phyloP scores from a whole-genome alignment of 1,140 invertebrate species.

The Drosophila athabasca region DNA sequence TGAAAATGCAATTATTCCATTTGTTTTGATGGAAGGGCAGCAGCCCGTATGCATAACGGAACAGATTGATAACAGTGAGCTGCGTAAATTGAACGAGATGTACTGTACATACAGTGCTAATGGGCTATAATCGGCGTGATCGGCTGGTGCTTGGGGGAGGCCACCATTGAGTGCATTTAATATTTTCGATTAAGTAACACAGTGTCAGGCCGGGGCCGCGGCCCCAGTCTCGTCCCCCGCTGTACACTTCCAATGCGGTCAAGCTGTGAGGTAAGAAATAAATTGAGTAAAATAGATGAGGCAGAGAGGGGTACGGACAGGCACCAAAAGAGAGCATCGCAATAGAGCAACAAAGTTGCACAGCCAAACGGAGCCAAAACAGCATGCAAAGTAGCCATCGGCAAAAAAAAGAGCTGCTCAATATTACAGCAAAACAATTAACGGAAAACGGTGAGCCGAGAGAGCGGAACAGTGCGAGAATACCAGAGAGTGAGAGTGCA shows the following conservation, averaged over 20 bases:
- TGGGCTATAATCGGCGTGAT: slow-evolving; percentile 18
- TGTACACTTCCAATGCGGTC: slow-evolving; percentile 50
- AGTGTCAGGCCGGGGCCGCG: neutral
- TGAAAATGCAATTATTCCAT: slow-evolving; percentile 53
- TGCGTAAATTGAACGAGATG: slow-evolving; percentile 47
- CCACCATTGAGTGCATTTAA: slow-evolving; percentile 38
- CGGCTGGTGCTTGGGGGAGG: slow-evolving; percentile 14
- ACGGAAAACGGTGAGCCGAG: slow-evolving; percentile 8
- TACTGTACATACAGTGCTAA: slow-evolving; percentile 4
- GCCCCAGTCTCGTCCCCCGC: slow-evolving; percentile 20
- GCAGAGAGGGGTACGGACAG: slow-evolving; percentile 13
- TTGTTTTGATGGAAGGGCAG: neutral
- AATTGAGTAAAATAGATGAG: slow-evolving; percentile 50
- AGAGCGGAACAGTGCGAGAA: slow-evolving; percentile 23
- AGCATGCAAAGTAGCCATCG: slow-evolving; percentile 64
- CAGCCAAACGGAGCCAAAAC: no score
- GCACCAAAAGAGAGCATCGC: slow-evolving; percentile 27
- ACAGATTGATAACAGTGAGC: slow-evolving; percentile 46
- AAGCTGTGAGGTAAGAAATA: slow-evolving; percentile 66
- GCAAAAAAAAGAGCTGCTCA: slow-evolving; percentile 22
- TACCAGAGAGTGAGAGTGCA: slow-evolving; percentile 27
- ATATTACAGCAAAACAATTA: slow-evolving; percentile 22
- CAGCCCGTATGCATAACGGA: slow-evolving; percentile 14
- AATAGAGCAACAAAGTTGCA: slow-evolving; percentile 15
- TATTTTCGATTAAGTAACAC: slow-evolving; percentile 69